Evolutionary conservation across 2,888 invertebrate genomes (phyloP), one percentile per base, ranked within the genome.

Genomic region (Cabera pusaria): DNA sequence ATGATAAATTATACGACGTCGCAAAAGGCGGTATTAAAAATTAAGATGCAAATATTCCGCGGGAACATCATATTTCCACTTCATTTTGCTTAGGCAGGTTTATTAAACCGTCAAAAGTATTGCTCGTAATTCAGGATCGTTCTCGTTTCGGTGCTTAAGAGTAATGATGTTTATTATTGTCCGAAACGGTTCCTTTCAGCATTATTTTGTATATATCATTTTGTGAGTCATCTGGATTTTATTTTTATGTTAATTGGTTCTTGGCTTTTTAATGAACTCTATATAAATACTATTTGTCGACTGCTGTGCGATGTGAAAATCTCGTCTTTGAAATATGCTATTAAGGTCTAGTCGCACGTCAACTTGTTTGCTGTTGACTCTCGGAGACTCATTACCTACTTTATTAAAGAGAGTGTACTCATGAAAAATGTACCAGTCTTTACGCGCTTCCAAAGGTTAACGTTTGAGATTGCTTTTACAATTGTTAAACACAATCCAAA

Each of bases 401-500:
- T 83, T 80, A 84, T 84, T 86, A 79, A 77, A 72, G 65, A 64
- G 63, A 79, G 78, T 65, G 59, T 59, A 59, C 75, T 65, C 66
- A 69, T 60, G 48, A 64, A 64, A 66, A 63, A 65, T 49, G 56
- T 51, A 56, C 51, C n/a, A 58, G 59, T 52, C 57, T 64, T 64
- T 59, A 39, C 40, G 39, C 48, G 54, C 34, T 22, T 25, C 24
- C n/a, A 22, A 7, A 22, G 18, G 25, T 21, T 19, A 19, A 23
- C 12, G 17, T 39, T 39, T 32, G 4, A 9, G 27, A n/a, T n/a
- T n/a, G n/a, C n/a, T n/a, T n/a, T n/a, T n/a, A n/a, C n/a, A n/a
- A n/a, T n/a, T n/a, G n/a, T n/a, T n/a, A n/a, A n/a, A n/a, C n/a
- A n/a, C n/a, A n/a, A n/a, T n/a, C n/a, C n/a, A n/a, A n/a, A n/a